Conservation (phyloP, 2,113 vertebrate species). For the Zeus faber region DNA sequence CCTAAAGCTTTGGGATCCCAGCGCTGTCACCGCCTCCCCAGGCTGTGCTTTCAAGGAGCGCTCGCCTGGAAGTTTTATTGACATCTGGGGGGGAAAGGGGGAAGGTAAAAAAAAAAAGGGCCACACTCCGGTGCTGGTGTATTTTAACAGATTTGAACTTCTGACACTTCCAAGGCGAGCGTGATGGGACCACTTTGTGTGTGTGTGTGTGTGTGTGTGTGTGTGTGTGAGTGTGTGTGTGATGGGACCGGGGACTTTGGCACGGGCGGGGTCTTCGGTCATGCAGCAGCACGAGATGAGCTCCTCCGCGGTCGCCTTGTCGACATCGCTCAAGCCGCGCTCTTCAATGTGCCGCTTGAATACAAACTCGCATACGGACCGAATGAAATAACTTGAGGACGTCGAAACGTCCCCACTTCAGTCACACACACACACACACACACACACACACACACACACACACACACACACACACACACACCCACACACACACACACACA, state of each 20-base stretch:
- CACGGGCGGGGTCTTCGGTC: slow-evolving; percentile 32
- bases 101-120: slow-evolving; percentile 16
- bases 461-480: too few relatives aligned
- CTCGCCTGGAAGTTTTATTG: slow-evolving; percentile 45
- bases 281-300: slow-evolving; percentile 41
- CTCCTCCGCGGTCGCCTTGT: background rate
- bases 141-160: slow-evolving; percentile 52
- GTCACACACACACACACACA: background rate
- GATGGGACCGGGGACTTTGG: too few relatives aligned
- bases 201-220: background rate
- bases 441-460: background rate
- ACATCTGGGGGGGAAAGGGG: too few relatives aligned
- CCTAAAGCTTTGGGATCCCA: too few relatives aligned
- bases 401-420: too few relatives aligned
- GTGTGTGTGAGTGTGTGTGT: background rate
- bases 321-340: too few relatives aligned
- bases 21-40: slow-evolving; percentile 29
- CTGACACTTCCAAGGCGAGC: slow-evolving; percentile 39
- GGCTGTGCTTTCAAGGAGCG: slow-evolving; percentile 35
- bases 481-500: too few relatives aligned
- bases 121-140: slow-evolving; percentile 17
- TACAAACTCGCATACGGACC: too few relatives aligned
- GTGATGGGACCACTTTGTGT: slow-evolving; percentile 39
- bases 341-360: too few relatives aligned
- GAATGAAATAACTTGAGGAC: too few relatives aligned